Base-by-base conservation (phyloP, 2,113 vertebrate genomes). In the Hemichromis elongatus region DNA sequence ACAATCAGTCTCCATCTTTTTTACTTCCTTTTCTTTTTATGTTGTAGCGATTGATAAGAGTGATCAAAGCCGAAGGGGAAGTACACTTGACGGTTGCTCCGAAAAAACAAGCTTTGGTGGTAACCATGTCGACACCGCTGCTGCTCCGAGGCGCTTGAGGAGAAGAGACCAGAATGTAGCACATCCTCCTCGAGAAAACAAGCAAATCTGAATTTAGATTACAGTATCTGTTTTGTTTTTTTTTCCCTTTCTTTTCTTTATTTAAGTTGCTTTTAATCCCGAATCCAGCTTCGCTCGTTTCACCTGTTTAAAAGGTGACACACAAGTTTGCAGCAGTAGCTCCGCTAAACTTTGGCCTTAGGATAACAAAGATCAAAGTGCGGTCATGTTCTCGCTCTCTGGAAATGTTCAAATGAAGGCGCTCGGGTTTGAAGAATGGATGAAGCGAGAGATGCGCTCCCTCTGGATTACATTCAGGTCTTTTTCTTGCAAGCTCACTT, bases 281-380 rank as follows among this genome's bases (percentile, higher is more conserved):
- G 4, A 66, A 78, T 79, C 56, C 61, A 61, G 73, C 45, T 82
- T 81, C 66, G 33, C 78, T 35, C 14, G 16, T 61, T 77, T 16
- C 79, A 54, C 5, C 9, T 5, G 70, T 28, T 63, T 52, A 33
- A 85, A 63, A 78, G 28, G 59, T 80, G 55, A 75, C 28, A 14
- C 13, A 2, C 40, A 19, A 73, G 77, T 16, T 75, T 66, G 78
- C 80, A 77, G 42, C 40, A 28, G 37, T 24, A 63, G 37, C 75
- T 91, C 81, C 4, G n/a, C 40, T 56, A 37, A 68, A 82, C 79
- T 52, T 63, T 86, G 89, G 86, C 89, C 90, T 79, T 42, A 54
- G 87, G 84, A 85, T 88, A 86, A 80, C 52, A 86, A 80, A 85
- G 81, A 86, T 84, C 81, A 91, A 85, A 83, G 81, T 45, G 35